Percentiles rank a stretch among this genome's conserved stretches.
Evolutionary conservation across 2,113 vertebrate genomes (phyloP).

Genomic region (Macheiramphus alcinus): DNA sequence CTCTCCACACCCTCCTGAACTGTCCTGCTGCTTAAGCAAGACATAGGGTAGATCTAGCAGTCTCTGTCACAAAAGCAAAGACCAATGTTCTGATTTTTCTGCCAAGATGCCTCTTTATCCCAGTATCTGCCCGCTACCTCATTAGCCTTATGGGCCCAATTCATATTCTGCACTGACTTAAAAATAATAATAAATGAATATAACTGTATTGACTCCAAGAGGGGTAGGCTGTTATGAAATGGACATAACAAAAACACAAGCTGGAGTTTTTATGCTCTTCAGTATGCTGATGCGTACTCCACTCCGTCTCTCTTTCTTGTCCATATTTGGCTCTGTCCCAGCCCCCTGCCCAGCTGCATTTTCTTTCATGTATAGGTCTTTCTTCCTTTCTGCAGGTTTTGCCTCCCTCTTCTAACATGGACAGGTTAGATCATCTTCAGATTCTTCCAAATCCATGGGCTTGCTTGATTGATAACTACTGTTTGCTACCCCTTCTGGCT

Average conservation of each 20-base stretch:
- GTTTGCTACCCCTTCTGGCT: background rate
- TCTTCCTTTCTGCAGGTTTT: background rate
- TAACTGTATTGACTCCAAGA: background rate
- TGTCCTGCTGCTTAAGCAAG: background rate
- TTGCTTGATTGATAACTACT: slow-evolving; percentile 10
- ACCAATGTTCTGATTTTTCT: background rate
- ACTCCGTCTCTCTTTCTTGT: background rate
- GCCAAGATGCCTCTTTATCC: background rate
- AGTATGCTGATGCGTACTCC: background rate
- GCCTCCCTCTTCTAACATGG: background rate
- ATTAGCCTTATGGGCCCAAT: background rate
- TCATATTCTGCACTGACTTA: background rate
- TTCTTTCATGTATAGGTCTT: background rate
- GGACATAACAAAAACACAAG: background rate
- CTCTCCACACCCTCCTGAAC: background rate
- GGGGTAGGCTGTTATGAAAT: background rate
- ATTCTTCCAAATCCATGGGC: background rate
- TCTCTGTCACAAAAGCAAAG: background rate
- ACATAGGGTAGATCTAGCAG: background rate
- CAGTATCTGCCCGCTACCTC: background rate
- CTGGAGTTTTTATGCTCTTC: background rate
- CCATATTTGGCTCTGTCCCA: background rate
- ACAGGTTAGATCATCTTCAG: background rate
- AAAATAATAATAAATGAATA: background rate
- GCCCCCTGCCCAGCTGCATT: background rate